Conservation (phyloP, 2,797 vertebrate species). For the Sciurus vulgaris region DNA sequence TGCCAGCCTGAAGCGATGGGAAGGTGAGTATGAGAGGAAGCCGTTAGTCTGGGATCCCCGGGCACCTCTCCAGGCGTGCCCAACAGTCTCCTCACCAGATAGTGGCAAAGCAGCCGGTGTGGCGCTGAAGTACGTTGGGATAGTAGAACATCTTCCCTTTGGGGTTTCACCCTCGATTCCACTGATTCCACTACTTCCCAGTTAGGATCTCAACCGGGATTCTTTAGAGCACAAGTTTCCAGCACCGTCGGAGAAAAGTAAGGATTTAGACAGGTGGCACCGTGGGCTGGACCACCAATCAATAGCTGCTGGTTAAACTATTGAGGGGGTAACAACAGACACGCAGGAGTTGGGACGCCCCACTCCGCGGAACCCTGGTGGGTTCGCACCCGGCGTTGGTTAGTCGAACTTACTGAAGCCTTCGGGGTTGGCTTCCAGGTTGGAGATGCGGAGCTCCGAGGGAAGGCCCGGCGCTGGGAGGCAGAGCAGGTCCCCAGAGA, state of each 20-base stretch:
- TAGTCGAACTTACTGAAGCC: not conserved
- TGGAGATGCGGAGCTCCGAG: not conserved
- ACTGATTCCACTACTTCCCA: not conserved
- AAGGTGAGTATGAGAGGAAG: not conserved
- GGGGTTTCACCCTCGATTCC: not conserved
- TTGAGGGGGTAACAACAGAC: not conserved
- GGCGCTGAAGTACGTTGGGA: constrained; percentile 91
- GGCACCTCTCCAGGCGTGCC: rapidly evolving
- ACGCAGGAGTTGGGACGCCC: not conserved
- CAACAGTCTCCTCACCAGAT: constrained; percentile 89
- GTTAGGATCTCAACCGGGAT: not conserved
- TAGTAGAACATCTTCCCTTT: constrained; percentile 91
- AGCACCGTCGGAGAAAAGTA: not conserved
- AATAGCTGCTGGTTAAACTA: not conserved
- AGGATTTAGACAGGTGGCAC: not conserved
- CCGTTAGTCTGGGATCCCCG: not conserved
- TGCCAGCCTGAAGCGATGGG: constrained; percentile 88
- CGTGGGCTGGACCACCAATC: not conserved
- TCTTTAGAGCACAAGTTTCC: not conserved
- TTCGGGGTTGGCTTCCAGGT: not conserved
- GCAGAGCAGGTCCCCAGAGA: not conserved
- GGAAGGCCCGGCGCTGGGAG: not conserved
- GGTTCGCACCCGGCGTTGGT: not conserved
- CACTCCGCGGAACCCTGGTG: not conserved
- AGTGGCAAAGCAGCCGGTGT: constrained; percentile 92